phyloP scores from a whole-genome alignment of 2,113 vertebrate genomes.

The Cyanistes caeruleus region DNA sequence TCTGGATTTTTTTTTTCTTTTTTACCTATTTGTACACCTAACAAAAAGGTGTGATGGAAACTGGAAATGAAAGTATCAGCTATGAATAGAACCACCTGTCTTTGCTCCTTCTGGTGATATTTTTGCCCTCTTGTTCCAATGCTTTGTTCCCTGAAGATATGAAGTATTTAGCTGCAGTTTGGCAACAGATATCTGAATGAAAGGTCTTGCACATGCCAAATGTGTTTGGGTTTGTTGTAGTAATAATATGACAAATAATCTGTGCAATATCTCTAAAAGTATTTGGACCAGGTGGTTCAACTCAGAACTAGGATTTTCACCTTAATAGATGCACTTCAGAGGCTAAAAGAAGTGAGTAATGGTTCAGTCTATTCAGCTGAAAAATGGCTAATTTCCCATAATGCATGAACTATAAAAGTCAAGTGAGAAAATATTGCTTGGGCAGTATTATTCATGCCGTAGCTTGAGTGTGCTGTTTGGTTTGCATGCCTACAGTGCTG shows the following conservation, averaged over 20 bases:
- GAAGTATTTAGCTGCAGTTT: background rate
- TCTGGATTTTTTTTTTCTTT: background rate
- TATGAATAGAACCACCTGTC: constrained; percentile 5
- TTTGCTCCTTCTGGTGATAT: background rate
- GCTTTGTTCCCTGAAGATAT: background rate
- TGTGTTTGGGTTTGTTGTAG: background rate
- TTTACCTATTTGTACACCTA: background rate
- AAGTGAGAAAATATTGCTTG: background rate
- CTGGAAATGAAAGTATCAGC: background rate
- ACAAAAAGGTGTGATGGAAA: background rate
- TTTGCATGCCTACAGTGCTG: background rate
- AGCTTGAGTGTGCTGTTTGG: background rate
- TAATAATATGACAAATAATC: background rate
- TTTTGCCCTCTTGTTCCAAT: background rate
- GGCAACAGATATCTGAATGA: background rate
- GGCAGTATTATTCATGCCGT: background rate
- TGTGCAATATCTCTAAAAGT: background rate
- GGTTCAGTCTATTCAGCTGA: background rate
- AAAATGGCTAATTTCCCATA: background rate
- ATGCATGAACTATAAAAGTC: background rate
- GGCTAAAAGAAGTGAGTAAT: background rate
- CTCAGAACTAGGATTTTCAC: background rate
- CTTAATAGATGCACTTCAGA: background rate
- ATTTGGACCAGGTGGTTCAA: background rate
- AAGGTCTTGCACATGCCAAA: background rate